A percentile compares a stretch with the other conserved stretches of the same genome.
phyloP scores from a whole-genome alignment of 2,113 vertebrate genomes.

The Noctilio leporinus region DNA sequence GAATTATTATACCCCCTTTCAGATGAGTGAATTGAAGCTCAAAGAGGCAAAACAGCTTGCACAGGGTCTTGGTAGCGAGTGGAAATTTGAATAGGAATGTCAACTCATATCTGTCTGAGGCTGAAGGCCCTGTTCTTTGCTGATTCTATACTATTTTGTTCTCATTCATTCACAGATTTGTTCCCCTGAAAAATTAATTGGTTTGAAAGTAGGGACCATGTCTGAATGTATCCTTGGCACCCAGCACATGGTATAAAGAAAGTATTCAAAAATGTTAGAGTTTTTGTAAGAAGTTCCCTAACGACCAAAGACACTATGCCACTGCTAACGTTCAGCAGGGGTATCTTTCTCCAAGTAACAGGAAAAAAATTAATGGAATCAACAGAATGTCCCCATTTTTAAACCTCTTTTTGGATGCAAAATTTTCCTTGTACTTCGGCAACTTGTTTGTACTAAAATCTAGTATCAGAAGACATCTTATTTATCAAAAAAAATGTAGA shows the following conservation, averaged over 20 bases:
- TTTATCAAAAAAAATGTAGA: constrained; percentile 29
- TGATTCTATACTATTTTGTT: not conserved
- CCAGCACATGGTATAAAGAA: not conserved
- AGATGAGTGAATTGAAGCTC: not conserved
- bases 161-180: not conserved
- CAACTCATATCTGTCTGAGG: not conserved
- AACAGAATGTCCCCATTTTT: not conserved
- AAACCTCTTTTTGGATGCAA: not conserved
- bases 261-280: not conserved
- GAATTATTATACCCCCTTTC: not conserved
- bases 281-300: not conserved
- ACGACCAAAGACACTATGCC: accelerated
- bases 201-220: not conserved
- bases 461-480: constrained; percentile 45
- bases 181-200: not conserved
- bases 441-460: constrained; percentile 24
- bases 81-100: not conserved
- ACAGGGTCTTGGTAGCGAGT: not conserved
- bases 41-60: not conserved
- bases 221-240: not conserved
- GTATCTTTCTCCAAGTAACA: not conserved
- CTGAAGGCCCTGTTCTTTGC: not conserved
- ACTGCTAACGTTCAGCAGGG: not conserved
- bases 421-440: constrained; percentile 17
- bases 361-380: not conserved